These are phyloP conservation scores for Kryphioiulus occultus DNA, from an alignment of 2,888 invertebrate species.

Conservation along the genomic window DNA sequence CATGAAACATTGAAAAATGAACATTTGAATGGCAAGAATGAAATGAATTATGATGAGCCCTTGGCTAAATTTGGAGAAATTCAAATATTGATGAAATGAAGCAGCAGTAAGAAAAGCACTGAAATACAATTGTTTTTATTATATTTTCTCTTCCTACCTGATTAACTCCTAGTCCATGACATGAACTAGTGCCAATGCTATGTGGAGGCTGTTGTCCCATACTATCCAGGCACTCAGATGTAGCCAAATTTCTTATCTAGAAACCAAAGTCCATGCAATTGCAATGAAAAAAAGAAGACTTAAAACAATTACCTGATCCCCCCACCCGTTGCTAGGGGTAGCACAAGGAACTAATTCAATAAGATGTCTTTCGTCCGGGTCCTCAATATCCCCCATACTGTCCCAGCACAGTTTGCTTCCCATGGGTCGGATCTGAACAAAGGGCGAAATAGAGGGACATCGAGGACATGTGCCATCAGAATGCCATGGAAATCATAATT, in stretches of 20 bases:
- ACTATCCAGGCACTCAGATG: conserved; percentile 87
- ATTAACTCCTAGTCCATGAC: conserved; percentile 96
- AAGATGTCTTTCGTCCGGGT: conserved; percentile 41
- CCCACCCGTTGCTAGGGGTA: conserved; percentile 37
- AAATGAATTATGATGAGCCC: too few relatives aligned
- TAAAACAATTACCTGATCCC: conserved; percentile 52
- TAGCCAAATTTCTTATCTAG: conserved; percentile 78
- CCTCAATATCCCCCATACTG: conserved; percentile 50
- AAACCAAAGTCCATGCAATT: conserved; percentile 12
- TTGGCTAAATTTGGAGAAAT: too few relatives aligned
- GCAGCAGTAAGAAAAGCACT: too few relatives aligned
- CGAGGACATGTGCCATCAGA: conserved; percentile 30
- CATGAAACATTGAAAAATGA: background rate
- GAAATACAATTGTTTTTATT: background rate
- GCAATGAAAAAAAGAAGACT: conserved; percentile 41
- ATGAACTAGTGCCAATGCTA: conserved; percentile 85
- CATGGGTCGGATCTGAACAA: conserved; percentile 44
- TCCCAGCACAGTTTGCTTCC: conserved; percentile 50
- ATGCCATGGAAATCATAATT: conserved; percentile 32
- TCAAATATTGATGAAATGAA: too few relatives aligned
- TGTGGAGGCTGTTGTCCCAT: conserved; percentile 90
- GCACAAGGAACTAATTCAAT: conserved; percentile 50
- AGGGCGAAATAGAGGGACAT: conserved; percentile 41
- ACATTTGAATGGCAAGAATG: background rate
- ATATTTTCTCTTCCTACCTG: conserved; percentile 65